These are phyloP conservation scores for Sanderia malayensis DNA, from an alignment of 30 jellyfish, hydroid and myxozoan genomes.

Conservation along the genomic window DNA sequence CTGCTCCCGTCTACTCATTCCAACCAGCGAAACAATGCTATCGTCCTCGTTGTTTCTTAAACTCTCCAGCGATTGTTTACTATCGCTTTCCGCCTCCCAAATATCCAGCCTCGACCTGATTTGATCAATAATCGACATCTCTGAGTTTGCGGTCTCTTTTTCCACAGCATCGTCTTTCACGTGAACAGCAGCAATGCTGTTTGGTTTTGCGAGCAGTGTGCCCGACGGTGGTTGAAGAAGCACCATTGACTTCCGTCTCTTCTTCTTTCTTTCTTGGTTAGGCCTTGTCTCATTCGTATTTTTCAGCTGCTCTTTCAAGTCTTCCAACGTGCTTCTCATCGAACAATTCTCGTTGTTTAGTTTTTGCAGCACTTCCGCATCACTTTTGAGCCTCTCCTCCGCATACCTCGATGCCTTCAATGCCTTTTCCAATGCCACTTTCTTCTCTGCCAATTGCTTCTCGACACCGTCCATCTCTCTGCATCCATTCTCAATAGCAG, in stretches of 20 bases:
- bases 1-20: not conserved
- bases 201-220: slow-evolving; percentile 41
- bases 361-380: not conserved
- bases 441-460: slow-evolving; percentile 29
- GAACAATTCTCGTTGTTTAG: slow-evolving; percentile 12
- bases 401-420: not conserved
- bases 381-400: slow-evolving; percentile 7
- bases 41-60: not conserved
- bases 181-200: slow-evolving; percentile 17
- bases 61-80: not conserved
- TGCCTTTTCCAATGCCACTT: slow-evolving; percentile 32
- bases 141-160: not conserved
- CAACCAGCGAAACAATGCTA: not conserved
- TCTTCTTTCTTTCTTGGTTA: slow-evolving; percentile 10
- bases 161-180: not conserved
- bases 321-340: slow-evolving; percentile 6
- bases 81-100: slow-evolving; percentile 3
- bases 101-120: not conserved
- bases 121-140: not conserved
- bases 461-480: slow-evolving; percentile 40
- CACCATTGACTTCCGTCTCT: slow-evolving; percentile 18
- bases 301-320: slow-evolving; percentile 15
- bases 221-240: slow-evolving; percentile 51
- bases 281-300: slow-evolving; percentile 1
- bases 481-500: slow-evolving; percentile 34